Evolutionary conservation across 2,888 invertebrate species (phyloP), one percentile per base, ranked within the genome.

Genomic region (Nomada goodeniana): DNA sequence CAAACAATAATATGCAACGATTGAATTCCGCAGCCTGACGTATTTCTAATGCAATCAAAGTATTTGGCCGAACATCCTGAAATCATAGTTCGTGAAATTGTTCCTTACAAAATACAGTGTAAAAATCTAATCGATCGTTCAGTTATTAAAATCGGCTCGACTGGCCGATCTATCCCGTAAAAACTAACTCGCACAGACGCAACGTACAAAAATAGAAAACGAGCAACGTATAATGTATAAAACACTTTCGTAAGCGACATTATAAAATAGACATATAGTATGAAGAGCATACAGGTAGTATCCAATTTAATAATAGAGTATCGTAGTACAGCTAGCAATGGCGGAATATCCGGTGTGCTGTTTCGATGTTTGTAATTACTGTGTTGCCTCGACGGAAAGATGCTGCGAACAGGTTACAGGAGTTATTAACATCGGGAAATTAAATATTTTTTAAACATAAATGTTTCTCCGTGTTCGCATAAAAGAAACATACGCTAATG

Each of bases 281-380:
- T 44, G 3, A 11, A 20, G n/a, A 44, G 11, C 2, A 29, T 18
- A 52, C 18, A 60, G 20, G 7, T 50, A 59, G 60, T 47, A 29
- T 75, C 72, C 78, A 68, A 83, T 69, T 76, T 79, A 65, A 84
- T 63, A 75, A 79, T 79, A 67, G 44, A 29, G 20, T 59, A 67
- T 69, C 13, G n/a, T 63, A 77, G 69, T 18, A 63, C 7, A 63
- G 57, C 42, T 42, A 53, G 80, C 52, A 80, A 80, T 86, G 87
- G 86, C 80, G 77, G 26, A 26, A 71, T 50, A 78, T 85, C 81
- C 84, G 84, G 85, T 78, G 18, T 68, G 73, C 44, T 47, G 63
- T 59, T 68, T 78, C 74, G 74, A 63, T 67, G 65, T 71, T 80
- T 72, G 82, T 73, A 75, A 71, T 70, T 68, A 57, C 15, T 61